Conservation (phyloP, 1,140 invertebrate genomes). For the Nasonia vitripennis region DNA sequence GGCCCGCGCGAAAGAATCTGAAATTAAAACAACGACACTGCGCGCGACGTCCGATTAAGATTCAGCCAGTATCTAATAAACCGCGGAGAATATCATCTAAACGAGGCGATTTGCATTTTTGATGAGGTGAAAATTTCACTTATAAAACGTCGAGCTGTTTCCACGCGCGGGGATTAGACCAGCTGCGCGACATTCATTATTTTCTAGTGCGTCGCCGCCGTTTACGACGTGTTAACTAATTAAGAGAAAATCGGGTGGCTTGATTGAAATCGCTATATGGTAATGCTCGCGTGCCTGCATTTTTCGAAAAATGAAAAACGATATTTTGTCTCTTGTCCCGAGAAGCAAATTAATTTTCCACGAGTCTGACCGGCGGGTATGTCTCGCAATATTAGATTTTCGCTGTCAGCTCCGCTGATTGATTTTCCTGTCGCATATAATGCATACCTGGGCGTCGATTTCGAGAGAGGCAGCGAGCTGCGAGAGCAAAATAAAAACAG, state of each 20-base stretch:
- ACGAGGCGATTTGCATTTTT: slow-evolving; percentile 6
- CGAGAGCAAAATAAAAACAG: no score
- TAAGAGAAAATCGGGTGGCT: slow-evolving; percentile 7
- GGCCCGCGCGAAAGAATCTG: not conserved
- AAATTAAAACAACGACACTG: not conserved
- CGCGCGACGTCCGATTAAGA: not conserved
- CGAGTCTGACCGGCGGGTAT: no score
- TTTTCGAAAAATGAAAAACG: no score
- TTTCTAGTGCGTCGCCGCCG: not conserved
- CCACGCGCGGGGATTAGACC: not conserved
- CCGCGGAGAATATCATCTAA: not conserved
- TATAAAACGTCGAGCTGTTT: slow-evolving; percentile 1
- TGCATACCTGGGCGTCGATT: no score
- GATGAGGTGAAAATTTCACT: slow-evolving; percentile 34
- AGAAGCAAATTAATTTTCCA: no score
- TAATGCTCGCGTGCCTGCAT: not conserved
- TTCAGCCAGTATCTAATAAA: not conserved
- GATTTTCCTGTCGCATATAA: no score
- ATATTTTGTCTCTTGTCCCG: no score
- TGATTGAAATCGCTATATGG: not conserved
- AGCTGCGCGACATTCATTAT: not conserved
- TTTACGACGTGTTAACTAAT: slow-evolving; percentile 31
- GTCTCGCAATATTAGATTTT: no score
- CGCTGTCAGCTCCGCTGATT: no score
- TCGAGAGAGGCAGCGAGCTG: no score